phyloP scores from a whole-genome alignment of 2,888 invertebrate species.

The Elmis aenea region DNA sequence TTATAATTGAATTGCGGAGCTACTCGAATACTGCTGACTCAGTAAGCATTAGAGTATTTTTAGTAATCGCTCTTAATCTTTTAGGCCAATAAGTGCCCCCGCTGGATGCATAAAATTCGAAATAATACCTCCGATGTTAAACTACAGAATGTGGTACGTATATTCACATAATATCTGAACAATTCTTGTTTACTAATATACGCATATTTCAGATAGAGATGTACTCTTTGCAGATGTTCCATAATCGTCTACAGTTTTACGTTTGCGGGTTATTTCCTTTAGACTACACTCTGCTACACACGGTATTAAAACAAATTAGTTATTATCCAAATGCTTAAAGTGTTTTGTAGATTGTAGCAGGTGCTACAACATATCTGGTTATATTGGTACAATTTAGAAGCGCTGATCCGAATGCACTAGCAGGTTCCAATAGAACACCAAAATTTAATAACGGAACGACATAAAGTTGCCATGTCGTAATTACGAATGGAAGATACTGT shows the following conservation, averaged over 20 bases:
- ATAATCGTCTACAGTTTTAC: constrained; percentile 33
- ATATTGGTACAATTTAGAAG: constrained; percentile 35
- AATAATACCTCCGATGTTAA: constrained; percentile 29
- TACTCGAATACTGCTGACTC: constrained; percentile 17
- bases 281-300: constrained; percentile 35
- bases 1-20: constrained; percentile 12
- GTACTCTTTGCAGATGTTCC: constrained; percentile 37
- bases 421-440: too few relatives aligned
- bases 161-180: too few relatives aligned
- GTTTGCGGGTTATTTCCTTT: constrained; percentile 36
- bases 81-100: constrained; percentile 34
- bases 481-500: too few relatives aligned
- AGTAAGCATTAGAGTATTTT: constrained; percentile 19
- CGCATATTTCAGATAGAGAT: constrained; percentile 34
- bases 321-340: too few relatives aligned
- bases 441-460: too few relatives aligned
- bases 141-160: constrained; percentile 32
- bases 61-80: constrained; percentile 22
- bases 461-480: too few relatives aligned
- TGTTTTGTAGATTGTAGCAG: constrained; percentile 33
- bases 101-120: constrained; percentile 35
- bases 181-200: constrained; percentile 15
- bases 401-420: too few relatives aligned
- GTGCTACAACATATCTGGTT: constrained; percentile 35
- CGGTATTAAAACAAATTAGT: too few relatives aligned